Percentiles rank a stretch among this genome's conserved stretches.
Evolutionary conservation across 2,113 vertebrate genomes (phyloP).

Genomic region (Anhinga rufa): DNA sequence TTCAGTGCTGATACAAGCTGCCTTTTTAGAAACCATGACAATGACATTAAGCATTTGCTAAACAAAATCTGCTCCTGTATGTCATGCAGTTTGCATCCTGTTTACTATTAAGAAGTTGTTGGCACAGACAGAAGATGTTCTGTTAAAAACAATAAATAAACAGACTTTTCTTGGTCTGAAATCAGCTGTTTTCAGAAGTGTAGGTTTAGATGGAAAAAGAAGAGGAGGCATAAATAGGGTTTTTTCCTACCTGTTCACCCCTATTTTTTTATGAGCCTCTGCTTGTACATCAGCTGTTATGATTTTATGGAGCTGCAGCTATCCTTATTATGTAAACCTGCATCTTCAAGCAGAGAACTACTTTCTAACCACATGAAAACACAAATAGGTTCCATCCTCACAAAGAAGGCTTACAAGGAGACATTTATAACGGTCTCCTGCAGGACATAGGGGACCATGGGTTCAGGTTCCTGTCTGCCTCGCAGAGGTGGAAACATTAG

Average conservation of each 20-base stretch:
- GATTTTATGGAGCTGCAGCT: neutral
- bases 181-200: neutral
- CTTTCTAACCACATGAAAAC: neutral
- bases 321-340: neutral
- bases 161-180: neutral
- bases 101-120: slow-evolving; percentile 12
- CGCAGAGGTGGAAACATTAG: neutral
- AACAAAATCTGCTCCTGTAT: slow-evolving; percentile 33
- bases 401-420: neutral
- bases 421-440: neutral
- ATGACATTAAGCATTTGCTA: slow-evolving; percentile 53
- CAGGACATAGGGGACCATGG: neutral
- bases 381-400: neutral
- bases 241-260: neutral
- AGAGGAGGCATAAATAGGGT: neutral
- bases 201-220: neutral
- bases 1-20: neutral
- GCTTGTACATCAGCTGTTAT: neutral
- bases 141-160: neutral
- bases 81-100: slow-evolving; percentile 14
- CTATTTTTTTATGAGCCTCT: neutral
- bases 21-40: slow-evolving; percentile 44
- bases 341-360: neutral
- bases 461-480: neutral
- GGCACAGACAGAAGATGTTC: neutral